phyloP scores from a whole-genome alignment of 2,888 invertebrate genomes.

The Amblyjoppa fuscipennis region DNA sequence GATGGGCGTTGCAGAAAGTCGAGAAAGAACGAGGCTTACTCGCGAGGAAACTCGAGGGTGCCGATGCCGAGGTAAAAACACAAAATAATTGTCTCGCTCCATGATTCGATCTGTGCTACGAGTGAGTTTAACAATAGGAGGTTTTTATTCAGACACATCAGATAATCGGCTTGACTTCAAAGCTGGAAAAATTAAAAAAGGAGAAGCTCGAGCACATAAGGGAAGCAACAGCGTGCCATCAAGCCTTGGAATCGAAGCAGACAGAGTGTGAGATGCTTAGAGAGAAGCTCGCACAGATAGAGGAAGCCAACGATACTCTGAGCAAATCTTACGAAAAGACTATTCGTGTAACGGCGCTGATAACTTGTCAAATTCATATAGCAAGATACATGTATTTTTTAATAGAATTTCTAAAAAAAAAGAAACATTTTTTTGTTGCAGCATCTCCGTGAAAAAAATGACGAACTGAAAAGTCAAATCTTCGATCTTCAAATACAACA shows the following conservation, averaged over 20 bases:
- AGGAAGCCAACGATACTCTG: constrained; percentile 59
- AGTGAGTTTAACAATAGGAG: neutral
- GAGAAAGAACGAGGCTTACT: constrained; percentile 69
- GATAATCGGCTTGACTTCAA: constrained; percentile 60
- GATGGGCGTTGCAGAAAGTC: constrained; percentile 66
- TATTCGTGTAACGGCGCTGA: constrained; percentile 60
- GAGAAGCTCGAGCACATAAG: constrained; percentile 68
- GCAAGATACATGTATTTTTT: neutral
- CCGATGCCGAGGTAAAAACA: constrained; percentile 69
- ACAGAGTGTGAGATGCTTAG: constrained; percentile 68
- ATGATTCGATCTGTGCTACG: neutral
- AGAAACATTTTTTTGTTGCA: constrained; percentile 26
- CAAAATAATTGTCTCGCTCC: neutral
- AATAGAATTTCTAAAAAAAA: neutral
- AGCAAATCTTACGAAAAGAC: constrained; percentile 70
- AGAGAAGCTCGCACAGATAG: constrained; percentile 67
- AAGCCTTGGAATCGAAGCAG: constrained; percentile 69
- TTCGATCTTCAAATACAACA: constrained; percentile 64
- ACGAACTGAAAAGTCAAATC: constrained; percentile 70
- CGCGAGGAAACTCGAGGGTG: constrained; percentile 66
- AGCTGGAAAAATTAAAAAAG: constrained; percentile 66
- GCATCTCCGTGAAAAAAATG: constrained; percentile 70
- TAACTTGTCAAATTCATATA: neutral
- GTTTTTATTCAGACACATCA: constrained; percentile 66
- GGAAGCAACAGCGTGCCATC: constrained; percentile 55